Evolutionary conservation across 2,888 invertebrate species (phyloP), one percentile per base, ranked within the genome.

Genomic region (Rotaria sp.): DNA sequence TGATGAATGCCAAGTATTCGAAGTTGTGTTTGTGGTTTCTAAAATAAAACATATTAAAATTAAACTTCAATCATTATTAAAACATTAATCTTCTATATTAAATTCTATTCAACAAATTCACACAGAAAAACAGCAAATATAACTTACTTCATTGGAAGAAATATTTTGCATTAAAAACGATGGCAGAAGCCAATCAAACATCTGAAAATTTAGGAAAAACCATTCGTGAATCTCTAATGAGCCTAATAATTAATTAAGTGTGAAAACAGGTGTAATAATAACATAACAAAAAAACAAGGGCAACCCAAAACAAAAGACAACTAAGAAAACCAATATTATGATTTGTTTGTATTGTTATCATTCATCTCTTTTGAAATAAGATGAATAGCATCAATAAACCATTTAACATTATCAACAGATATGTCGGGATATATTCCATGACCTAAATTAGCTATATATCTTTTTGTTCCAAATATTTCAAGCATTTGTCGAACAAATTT

Each of bases 381-480:
- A 87, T 97, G 97, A 26, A 97, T 94, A 86, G 95, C 94, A 89
- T 96, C 94, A 52, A 97, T 94, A 90, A 98, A 95, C 38, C 94
- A 93, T 89, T 94, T 93, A 90, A 98, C 95, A 90, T 94, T 94
- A 86, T 94, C 93, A 55, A 95, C 94, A 74, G 95, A 94, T 84
- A 95, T 94, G 91, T 95, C 96, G 10, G 97, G 97, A 90, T 96
- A 96, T 88, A 98, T 97, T 30, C 98, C 98, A 92, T 98, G 97
- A 0, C 98, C 98, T 88, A 98, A 93, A 92, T 98, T 98, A 52
- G 96, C 97, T 89, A 98, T 97, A 91, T 96, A 97, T 87, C 94
- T 93, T 86, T 93, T 92, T 89, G 94, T 94, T 24, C 96, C 96
- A 92, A 97, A 97, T 89, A 94, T 94, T 88, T 93, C 92, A 0